Evolutionary conservation across 2,113 vertebrate genomes (phyloP).

Genomic region (Pitta sordida): DNA sequence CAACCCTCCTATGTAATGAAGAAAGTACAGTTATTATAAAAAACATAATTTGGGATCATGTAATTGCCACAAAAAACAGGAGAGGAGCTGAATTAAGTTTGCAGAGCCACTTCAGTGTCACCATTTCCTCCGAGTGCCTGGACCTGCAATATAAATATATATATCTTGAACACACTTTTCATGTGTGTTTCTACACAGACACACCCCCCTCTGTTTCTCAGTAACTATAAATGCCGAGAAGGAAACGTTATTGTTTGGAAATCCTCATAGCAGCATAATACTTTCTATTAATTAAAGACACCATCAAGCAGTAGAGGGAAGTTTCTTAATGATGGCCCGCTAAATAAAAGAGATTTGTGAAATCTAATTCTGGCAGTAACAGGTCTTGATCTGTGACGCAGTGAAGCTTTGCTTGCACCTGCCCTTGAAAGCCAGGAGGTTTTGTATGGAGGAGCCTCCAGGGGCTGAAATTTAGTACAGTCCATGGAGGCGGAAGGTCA

Average conservation of each 20-base stretch:
- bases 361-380: constrained; percentile 76
- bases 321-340: constrained; percentile 65
- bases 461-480: constrained; percentile 81
- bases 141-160: neutral
- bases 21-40: neutral
- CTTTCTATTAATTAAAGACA: constrained; percentile 39
- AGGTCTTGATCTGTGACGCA: constrained; percentile 74
- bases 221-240: neutral
- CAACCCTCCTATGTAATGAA: neutral
- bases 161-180: neutral
- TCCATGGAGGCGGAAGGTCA: constrained; percentile 77
- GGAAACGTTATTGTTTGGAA: neutral
- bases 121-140: neutral
- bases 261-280: neutral
- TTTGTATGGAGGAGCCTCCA: constrained; percentile 80
- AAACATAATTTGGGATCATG: neutral
- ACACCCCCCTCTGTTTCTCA: neutral
- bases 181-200: neutral
- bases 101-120: neutral
- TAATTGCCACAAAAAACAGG: neutral
- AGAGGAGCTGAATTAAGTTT: neutral
- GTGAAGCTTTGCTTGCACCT: constrained; percentile 80
- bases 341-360: constrained; percentile 71
- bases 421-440: constrained; percentile 76
- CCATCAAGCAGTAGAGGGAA: neutral